These are phyloP conservation scores for Platyscapa corneri DNA, from an alignment of 1,140 invertebrate species.

Conservation along the genomic window DNA sequence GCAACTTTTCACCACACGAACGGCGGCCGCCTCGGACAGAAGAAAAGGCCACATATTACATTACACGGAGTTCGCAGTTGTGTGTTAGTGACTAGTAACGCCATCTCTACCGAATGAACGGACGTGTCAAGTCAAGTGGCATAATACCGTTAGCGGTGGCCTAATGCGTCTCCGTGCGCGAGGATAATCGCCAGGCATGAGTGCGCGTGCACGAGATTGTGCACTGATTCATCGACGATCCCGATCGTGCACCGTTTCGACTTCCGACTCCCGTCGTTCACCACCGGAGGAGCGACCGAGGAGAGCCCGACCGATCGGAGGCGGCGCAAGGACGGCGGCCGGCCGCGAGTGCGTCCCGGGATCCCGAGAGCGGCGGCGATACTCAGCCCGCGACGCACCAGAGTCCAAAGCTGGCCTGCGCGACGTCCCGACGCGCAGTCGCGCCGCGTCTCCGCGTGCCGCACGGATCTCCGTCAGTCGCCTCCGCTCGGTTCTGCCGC, in stretches of 20 bases:
- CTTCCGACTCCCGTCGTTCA: background rate
- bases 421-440: slow-evolving; percentile 40
- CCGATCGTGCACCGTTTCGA: background rate
- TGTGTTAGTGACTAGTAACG: background rate
- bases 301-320: background rate
- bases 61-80: background rate
- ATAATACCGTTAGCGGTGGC: slow-evolving; percentile 38
- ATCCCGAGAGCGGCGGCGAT: background rate
- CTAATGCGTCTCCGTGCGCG: background rate
- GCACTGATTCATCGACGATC: too few relatives aligned
- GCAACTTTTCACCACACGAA: too few relatives aligned
- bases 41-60: background rate
- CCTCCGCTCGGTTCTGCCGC: too few relatives aligned
- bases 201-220: background rate
- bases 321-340: too few relatives aligned
- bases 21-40: too few relatives aligned
- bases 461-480: slow-evolving; percentile 12
- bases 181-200: background rate
- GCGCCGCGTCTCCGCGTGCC: slow-evolving; percentile 41
- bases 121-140: slow-evolving; percentile 39
- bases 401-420: background rate
- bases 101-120: slow-evolving; percentile 49
- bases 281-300: too few relatives aligned
- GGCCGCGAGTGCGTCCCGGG: background rate
- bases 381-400: background rate